Evolutionary conservation across 2,888 invertebrate genomes (phyloP).

Genomic region (Eupithecia tripunctaria): DNA sequence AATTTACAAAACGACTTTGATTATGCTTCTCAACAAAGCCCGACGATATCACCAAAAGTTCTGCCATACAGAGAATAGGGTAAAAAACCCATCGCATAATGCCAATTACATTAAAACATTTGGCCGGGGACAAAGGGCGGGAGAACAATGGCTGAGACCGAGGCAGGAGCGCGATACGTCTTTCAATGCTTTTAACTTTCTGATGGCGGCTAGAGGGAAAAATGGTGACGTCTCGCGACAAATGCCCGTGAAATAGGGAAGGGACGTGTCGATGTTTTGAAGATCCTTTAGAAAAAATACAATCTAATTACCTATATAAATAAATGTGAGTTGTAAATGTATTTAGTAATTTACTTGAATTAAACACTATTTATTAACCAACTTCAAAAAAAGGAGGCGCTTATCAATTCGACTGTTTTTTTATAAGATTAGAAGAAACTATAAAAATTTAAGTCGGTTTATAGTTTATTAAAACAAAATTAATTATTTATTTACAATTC

Average conservation of each 20-base stretch:
- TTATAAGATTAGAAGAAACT: too few species aligned
- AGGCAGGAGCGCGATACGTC: constrained; percentile 82
- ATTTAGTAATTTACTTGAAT: too few species aligned
- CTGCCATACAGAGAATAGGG: constrained; percentile 54
- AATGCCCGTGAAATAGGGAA: constrained; percentile 76
- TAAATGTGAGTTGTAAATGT: too few species aligned
- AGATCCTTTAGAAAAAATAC: neutral
- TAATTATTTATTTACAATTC: too few species aligned
- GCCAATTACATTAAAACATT: constrained; percentile 85
- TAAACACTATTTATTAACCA: too few species aligned
- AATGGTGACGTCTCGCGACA: constrained; percentile 82
- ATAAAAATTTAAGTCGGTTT: too few species aligned
- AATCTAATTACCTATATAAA: too few species aligned
- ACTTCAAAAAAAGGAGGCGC: too few species aligned
- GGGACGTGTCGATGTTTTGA: constrained; percentile 41
- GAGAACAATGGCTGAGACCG: constrained; percentile 79
- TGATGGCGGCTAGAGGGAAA: constrained; percentile 79
- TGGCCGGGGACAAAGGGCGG: constrained; percentile 79
- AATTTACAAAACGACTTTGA: constrained; percentile 6
- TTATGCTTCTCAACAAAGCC: constrained; percentile 33
- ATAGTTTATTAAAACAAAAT: too few species aligned
- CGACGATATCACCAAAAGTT: constrained; percentile 51
- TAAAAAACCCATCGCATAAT: constrained; percentile 76
- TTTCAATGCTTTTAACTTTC: constrained; percentile 85
- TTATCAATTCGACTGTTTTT: too few species aligned